Base-by-base conservation (phyloP, 1,140 invertebrate genomes). In the Ericerus pela region DNA sequence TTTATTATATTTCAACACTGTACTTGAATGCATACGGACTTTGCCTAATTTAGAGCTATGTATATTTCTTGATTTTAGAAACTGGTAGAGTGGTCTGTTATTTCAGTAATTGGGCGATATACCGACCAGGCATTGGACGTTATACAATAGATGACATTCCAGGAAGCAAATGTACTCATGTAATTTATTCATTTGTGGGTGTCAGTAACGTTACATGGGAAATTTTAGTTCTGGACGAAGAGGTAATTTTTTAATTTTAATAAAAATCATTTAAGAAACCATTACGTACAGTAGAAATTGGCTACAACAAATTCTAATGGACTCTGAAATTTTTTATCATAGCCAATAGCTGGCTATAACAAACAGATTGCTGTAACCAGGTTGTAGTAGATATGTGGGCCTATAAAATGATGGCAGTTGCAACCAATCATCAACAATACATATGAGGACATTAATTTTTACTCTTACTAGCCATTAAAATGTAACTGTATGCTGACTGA, bases 91-190 rank as follows among this genome's bases (percentile, higher is more conserved):
- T 88, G 51, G 82, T 86, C 26, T 92, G 87, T 64, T 92, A 92
- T 73, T 92, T 88, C 71, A 88, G 84, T 65, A 90, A 89, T 64
- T 93, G 88, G 89, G 88, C 88, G 3, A 77, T 89, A n/a, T 85
- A 90, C 68, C 73, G 88, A 30, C 84, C 85, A 1, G 85, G 80
- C 4, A 70, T 84, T 5, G 87, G 86, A 2, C 79, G 78, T 31
- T 92, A 91, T 64, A 80, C 74, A 1, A 79, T 91, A 41, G 80
- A 88, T 38, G 85, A 92, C 65, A 79, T 92, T 51, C 88, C 87
- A 0, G 81, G 75, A 1, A 78, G 87, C 60, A 70, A 85, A 28
- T 93, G 88, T 65, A 92, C 88, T 0, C 88, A 93, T 66, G 65
- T 91, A 2, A 81, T 92, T 43, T 93, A 92, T 66, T 87, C 88